These are phyloP conservation scores for Petroica traversi DNA, from an alignment of 2,113 vertebrate genomes.

Conservation along the genomic window DNA sequence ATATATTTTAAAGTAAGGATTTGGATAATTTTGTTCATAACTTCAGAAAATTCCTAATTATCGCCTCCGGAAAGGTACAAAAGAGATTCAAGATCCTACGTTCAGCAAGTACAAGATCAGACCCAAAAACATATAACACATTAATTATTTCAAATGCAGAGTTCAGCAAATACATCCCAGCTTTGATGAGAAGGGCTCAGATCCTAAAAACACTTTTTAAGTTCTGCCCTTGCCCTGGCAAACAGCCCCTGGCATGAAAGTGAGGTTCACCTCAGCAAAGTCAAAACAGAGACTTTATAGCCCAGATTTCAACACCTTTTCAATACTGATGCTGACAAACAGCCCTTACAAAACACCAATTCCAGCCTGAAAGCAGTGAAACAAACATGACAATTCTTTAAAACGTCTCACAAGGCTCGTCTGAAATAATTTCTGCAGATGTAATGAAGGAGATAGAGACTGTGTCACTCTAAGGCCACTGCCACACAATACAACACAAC, in stretches of 20 bases:
- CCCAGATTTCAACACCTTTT: background rate
- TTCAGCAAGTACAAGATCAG: background rate
- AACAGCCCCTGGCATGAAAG: background rate
- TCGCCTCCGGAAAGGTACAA: background rate
- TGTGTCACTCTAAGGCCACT: background rate
- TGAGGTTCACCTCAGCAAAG: background rate
- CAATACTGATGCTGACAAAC: background rate
- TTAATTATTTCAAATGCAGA: background rate
- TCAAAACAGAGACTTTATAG: background rate
- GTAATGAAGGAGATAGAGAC: background rate
- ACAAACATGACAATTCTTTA: background rate
- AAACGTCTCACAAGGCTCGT: background rate
- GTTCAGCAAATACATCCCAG: background rate
- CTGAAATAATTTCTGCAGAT: background rate
- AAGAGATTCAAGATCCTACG: background rate
- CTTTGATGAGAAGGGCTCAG: background rate
- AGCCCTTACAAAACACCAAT: background rate
- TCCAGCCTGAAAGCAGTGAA: background rate
- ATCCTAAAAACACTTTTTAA: background rate
- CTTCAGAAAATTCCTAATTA: background rate
- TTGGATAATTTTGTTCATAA: background rate
- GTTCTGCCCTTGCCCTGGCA: background rate
- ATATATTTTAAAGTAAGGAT: background rate
- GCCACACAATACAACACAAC: accelerated
- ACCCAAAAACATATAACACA: accelerated